Conservation (phyloP, 2,113 vertebrate species). For the Dipodomys ordii region DNA sequence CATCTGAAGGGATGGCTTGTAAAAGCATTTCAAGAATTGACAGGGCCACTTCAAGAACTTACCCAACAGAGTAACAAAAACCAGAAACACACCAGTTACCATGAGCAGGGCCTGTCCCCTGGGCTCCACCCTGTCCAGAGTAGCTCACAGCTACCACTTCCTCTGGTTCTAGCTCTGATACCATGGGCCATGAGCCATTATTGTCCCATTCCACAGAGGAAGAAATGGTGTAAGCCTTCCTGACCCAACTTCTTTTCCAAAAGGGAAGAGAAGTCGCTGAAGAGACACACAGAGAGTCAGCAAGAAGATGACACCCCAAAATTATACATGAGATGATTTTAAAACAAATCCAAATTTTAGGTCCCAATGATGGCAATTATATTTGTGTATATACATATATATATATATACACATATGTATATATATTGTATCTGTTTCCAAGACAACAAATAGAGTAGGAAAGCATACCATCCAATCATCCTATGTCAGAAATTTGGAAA, state of each 20-base stretch:
- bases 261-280: background rate
- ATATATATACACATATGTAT: background rate
- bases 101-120: background rate
- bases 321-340: conserved; percentile 6
- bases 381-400: background rate
- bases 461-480: conserved; percentile 5
- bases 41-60: background rate
- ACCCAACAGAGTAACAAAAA: background rate
- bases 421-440: conserved; percentile 64
- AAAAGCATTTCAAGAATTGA: background rate
- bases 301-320: background rate
- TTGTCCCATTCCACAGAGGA: background rate
- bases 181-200: background rate
- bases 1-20: background rate
- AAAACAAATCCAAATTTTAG: conserved; percentile 42
- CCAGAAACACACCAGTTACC: background rate
- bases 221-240: background rate
- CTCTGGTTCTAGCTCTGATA: background rate
- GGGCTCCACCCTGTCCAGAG: background rate
- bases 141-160: background rate
- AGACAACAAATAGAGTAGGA: conserved; percentile 63
- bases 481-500: conserved; percentile 49
- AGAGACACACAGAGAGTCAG: background rate
- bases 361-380: conserved; percentile 54
- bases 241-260: background rate